Conservation (phyloP, 53 echinoderm and acorn worm species). For the Actinopyga echinites region DNA sequence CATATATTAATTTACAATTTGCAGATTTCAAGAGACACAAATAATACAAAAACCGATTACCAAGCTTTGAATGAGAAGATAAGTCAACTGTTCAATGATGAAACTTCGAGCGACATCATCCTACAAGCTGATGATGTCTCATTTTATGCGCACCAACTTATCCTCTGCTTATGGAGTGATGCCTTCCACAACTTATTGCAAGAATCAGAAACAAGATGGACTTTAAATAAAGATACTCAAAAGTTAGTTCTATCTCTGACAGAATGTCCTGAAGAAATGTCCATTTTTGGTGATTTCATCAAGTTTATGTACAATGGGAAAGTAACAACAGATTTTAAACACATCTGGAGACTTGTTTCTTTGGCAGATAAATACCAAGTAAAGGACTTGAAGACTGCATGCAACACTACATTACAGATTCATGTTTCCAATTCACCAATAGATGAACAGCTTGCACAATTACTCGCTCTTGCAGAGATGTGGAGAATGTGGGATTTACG, state of each 20-base stretch:
- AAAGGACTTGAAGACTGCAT: background rate
- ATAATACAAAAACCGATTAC: no score
- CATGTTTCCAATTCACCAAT: background rate
- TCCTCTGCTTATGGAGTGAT: conserved; percentile 1
- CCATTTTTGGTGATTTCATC: background rate
- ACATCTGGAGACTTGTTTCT: conserved; percentile 12
- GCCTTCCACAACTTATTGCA: conserved; percentile 1
- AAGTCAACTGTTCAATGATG: background rate
- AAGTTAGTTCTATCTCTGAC: background rate
- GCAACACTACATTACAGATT: background rate
- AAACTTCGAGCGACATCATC: background rate
- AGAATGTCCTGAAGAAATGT: background rate
- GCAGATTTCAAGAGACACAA: no score
- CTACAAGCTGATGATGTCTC: background rate
- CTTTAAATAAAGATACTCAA: background rate
- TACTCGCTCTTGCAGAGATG: background rate
- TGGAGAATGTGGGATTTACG: conserved; percentile 1
- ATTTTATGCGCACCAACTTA: background rate
- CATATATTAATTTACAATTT: no score
- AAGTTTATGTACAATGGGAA: background rate
- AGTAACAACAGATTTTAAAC: background rate
- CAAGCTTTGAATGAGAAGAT: no score
- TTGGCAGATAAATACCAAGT: conserved; percentile 7
- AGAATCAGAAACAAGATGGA: background rate
- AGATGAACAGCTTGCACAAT: background rate